Base-by-base conservation (phyloP, 1,140 invertebrate species). In the Elymnias hypermnestra region DNA sequence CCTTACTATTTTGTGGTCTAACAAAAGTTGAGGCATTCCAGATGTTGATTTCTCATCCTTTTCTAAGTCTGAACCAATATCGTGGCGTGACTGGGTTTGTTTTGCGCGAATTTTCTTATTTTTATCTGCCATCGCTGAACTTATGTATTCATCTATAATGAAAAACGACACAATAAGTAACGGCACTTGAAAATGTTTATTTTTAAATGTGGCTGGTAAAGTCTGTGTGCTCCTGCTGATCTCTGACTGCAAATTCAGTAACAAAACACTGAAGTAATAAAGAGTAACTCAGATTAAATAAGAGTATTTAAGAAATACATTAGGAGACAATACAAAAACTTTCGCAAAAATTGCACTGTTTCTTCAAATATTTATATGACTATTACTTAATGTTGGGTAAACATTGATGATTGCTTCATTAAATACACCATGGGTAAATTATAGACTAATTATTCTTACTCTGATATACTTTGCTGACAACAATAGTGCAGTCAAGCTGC, bases 91-190 rank as follows among this genome's bases (percentile, higher is more conserved):
- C 12, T 26, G 40, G 0, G 9, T 36, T 0, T 57, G 13, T 21
- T 56, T 66, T 1, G 40, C 29, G 31, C 53, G 63, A 36, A 52
- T 68, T 31, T 58, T 70, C 17, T 52, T 54, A 29, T 44, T 64
- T 33, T 50, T 51, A 6, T 68, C 63, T 33, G 48, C 51, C 12
- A 38, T 3, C 4, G 31, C 36, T 13, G 25, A 6, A 10, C 56
- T 58, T 10, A 61, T 22, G 9, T 66, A 63, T 44, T 72, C 68
- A 45, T 46, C 68, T 72, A 37, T 33, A 22, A 45, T 51, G 33
- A 10, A 19, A 12, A 40, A 39, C 18, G 7, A n/a, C 21, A 15
- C 5, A 36, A 8, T 5, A 2, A 22, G n/a, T 8, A 31, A 35
- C 12, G 10, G 18, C 7, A 2, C 2, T 5, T 6, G 21, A 22